phyloP scores from a whole-genome alignment of 2,888 invertebrate species.

The Chorisops tibialis region DNA sequence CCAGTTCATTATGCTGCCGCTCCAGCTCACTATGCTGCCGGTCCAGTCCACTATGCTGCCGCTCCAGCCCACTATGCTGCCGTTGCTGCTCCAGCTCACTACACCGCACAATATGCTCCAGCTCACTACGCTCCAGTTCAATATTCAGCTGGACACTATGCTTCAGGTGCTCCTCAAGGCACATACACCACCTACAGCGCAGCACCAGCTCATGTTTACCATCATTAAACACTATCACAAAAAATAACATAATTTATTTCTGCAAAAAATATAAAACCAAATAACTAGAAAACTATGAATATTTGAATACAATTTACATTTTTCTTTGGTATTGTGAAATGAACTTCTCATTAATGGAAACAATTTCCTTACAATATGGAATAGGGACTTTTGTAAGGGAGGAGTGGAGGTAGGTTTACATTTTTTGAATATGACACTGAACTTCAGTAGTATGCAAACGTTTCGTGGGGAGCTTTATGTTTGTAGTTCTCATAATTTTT shows the following conservation, averaged over 20 bases:
- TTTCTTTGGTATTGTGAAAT: no score
- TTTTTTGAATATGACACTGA: no score
- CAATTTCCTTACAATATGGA: no score
- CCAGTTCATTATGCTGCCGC: constrained; percentile 41
- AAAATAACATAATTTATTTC: no score
- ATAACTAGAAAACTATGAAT: no score
- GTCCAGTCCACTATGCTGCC: constrained; percentile 28
- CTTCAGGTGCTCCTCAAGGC: neutral
- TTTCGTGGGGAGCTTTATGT: no score
- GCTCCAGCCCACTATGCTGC: constrained; percentile 36
- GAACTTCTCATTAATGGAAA: no score
- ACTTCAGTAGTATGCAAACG: neutral
- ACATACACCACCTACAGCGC: constrained; percentile 27
- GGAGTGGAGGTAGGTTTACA: no score
- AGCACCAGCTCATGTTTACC: constrained; percentile 35
- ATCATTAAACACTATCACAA: constrained; percentile 30
- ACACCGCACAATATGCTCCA: neutral
- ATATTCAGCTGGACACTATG: neutral
- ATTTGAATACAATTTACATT: no score
- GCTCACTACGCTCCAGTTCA: constrained; percentile 16
- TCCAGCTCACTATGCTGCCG: constrained; percentile 35
- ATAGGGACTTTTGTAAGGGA: no score
- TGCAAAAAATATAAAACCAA: no score
- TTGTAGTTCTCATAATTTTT: no score
- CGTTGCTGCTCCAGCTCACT: constrained; percentile 37